Conservation (phyloP, 2,113 vertebrate genomes). For the Pseudorhombus dupliciocellatus region DNA sequence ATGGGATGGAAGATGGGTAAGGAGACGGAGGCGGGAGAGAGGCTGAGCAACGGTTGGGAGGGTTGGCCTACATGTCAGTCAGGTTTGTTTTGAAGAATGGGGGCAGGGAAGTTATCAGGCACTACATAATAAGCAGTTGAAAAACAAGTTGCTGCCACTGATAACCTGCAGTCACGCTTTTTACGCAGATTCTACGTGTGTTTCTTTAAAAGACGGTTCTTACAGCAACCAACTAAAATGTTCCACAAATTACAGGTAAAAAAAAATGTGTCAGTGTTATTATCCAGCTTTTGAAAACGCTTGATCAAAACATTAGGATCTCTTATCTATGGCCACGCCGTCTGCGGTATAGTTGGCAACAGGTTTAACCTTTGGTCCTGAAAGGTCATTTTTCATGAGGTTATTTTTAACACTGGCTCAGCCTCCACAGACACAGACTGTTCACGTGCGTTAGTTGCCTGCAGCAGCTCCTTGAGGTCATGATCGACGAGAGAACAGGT, state of each 20-base stretch:
- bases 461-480: slow-evolving; percentile 24
- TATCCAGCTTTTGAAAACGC: neutral
- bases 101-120: slow-evolving; percentile 35
- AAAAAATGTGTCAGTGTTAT: neutral
- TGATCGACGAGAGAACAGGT: slow-evolving; percentile 38
- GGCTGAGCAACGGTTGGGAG: slow-evolving; percentile 59
- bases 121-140: slow-evolving; percentile 1
- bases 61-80: slow-evolving; percentile 57
- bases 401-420: slow-evolving; percentile 59
- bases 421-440: slow-evolving; percentile 1
- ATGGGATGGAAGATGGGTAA: slow-evolving; percentile 32
- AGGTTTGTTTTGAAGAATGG: slow-evolving; percentile 66
- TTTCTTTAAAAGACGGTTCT: neutral
- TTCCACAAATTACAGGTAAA: neutral
- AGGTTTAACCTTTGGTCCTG: slow-evolving; percentile 7
- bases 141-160: slow-evolving; percentile 22
- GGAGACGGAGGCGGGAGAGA: slow-evolving; percentile 33
- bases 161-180: neutral
- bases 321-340: neutral
- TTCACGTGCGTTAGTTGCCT: slow-evolving; percentile 38
- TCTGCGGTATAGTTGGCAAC: neutral
- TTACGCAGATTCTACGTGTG: neutral
- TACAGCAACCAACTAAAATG: neutral
- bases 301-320: neutral
- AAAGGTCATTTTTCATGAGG: slow-evolving; percentile 39